phyloP scores from a whole-genome alignment of 1,140 invertebrate genomes.

The Trissolcus basalis region DNA sequence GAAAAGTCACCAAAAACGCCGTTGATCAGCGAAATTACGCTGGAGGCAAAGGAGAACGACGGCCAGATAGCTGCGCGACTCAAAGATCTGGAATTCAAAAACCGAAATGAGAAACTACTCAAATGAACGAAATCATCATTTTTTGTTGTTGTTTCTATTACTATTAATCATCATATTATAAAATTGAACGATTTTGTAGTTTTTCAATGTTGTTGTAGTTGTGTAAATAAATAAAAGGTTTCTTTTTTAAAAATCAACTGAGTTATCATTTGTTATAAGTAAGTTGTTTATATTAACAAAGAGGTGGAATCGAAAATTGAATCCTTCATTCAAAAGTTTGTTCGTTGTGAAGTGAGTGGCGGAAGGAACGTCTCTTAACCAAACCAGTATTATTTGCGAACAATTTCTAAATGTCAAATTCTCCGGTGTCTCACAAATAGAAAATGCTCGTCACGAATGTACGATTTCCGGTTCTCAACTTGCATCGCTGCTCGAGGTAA shows the following conservation, averaged over 20 bases:
- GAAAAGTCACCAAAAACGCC: background rate
- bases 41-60: conserved; percentile 19
- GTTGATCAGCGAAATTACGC: background rate
- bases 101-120: conserved; percentile 29
- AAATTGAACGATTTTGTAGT: too few relatives aligned
- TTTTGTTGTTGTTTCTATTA: too few relatives aligned
- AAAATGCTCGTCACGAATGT: conserved; percentile 65
- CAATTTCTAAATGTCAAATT: background rate
- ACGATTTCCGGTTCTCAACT: conserved; percentile 26
- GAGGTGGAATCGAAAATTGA: too few relatives aligned
- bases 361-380: too few relatives aligned
- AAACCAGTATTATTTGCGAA: conserved; percentile 2
- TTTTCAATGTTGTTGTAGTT: too few relatives aligned
- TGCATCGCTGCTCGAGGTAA: conserved; percentile 30
- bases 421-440: background rate
- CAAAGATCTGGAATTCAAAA: conserved; percentile 44
- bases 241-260: too few relatives aligned
- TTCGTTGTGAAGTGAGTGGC: too few relatives aligned
- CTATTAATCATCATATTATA: too few relatives aligned
- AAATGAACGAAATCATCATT: conserved; percentile 8
- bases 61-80: conserved; percentile 38
- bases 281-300: too few relatives aligned
- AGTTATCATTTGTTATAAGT: too few relatives aligned
- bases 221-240: too few relatives aligned
- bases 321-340: too few relatives aligned